Base-by-base conservation (phyloP, 2,888 invertebrate species). In the Mythimna vitellina region DNA sequence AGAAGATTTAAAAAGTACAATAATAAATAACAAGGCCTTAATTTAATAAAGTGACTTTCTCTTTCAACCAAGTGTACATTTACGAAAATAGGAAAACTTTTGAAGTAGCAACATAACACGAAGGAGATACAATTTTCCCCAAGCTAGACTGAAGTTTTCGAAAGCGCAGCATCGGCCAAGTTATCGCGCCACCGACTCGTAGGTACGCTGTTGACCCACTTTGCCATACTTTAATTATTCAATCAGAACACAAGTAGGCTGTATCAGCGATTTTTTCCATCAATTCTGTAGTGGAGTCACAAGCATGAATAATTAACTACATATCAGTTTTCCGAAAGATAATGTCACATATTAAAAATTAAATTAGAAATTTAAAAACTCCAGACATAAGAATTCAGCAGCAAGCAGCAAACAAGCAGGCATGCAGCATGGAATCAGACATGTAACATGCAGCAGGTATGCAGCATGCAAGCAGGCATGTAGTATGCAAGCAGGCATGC, bases 171-270 rank as follows among this genome's bases (percentile, higher is more conserved):
- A 85, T 86, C 84, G 75, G 83, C 83, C 76, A 86, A 88, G 85
- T 89, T 88, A 85, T 87, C 87, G 82, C 80, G 84, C 78, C 86
- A 80, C 81, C 75, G 72, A 76, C 66, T 73, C 81, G 69, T 83
- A 85, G 85, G 76, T 82, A 64, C 57, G 84, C 83, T 86, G 80
- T 88, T 89, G 90, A 90, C 91, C 91, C 80, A 90, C 82, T 91
- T 91, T 76, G 57, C 60, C 61, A 70, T 74, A 78, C 75, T 85
- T 83, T 80, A 82, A 83, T 77, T 66, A 77, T 74, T 76, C 58
- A 51, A 72, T 73, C 64, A 49, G 46, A 65, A 73, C 63, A 66
- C 72, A 78, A 73, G 63, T 65, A 76, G 53, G 49, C 51, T 46
- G 22, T 42, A 58, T 73, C 53, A 22, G 56, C 56, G 32, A 29